Base-by-base conservation (phyloP, 1,140 invertebrate genomes). In the Drosophila cardini region DNA sequence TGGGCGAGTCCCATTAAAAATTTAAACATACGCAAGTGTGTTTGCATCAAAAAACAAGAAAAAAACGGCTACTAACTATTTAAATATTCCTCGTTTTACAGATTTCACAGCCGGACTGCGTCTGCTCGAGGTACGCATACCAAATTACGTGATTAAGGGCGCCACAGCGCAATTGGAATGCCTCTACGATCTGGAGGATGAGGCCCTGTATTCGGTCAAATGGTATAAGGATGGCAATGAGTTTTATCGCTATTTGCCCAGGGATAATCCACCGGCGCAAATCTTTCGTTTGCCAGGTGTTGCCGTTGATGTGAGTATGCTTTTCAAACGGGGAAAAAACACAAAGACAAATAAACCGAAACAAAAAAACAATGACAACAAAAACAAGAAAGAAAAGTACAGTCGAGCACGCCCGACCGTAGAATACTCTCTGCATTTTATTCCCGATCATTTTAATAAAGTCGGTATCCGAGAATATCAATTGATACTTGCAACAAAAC, bases 171-270 rank as follows among this genome's bases (percentile, higher is more conserved):
- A 90, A 55, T 92, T 96, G 71, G 93, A 94, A 87, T 95, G 95
- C 90, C 92, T 93, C 72, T 96, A 94, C 90, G 93, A 95, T 86
- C 92, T 96, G 86, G 95, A 96, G 76, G 93, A 92, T 1, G 95
- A 95, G 69, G 91, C 93, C 16, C 93, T 97, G 26, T 97, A 96
- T 90, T 96, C 96, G 4, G 95, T 96, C 61, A 96, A 96, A 93
- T 97, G 96, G 96, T 96, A 96, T 93, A 95, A 95, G 92, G 95
- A 95, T 74, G 94, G 94, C 65, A 94, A 95, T 78, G 96, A 96
- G 92, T 96, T 97, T 93, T 97, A 95, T 92, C 94, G 96, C 92
- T 96, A 95, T 92, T 94, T 96, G 50, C 96, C 96, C 1, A 93
- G 94, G 61, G 95, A 95, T 81, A 93, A 92, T 78, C 95, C 95